Conservation (phyloP, 2,888 invertebrate species). For the Mythimna impura region DNA sequence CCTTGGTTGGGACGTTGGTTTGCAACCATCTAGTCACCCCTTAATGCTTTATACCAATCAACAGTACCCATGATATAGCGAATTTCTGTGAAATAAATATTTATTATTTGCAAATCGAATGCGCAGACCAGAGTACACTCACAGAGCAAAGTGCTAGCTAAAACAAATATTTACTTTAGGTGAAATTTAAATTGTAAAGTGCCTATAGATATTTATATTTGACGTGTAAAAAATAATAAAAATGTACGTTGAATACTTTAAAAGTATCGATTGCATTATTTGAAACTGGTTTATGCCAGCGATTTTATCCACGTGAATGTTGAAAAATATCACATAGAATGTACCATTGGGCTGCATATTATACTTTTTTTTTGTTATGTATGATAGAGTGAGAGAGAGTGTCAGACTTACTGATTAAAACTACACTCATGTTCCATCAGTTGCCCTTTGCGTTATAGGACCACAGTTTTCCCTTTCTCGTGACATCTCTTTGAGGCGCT, state of each 20-base stretch:
- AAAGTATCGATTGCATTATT: conserved; percentile 1
- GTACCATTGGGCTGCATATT: too few relatives aligned
- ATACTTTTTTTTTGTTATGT: too few relatives aligned
- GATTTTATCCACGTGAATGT: not conserved
- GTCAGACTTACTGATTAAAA: too few relatives aligned
- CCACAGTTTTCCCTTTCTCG: too few relatives aligned
- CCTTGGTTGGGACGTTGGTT: too few relatives aligned
- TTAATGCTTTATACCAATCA: conserved; percentile 17
- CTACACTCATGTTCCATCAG: too few relatives aligned
- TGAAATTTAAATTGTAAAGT: conserved; percentile 13
- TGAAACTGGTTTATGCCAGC: not conserved
- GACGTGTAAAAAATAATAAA: conserved; percentile 14
- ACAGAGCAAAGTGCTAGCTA: conserved; percentile 25
- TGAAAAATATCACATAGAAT: not conserved
- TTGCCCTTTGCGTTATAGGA: too few relatives aligned
- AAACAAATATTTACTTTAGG: conserved; percentile 46
- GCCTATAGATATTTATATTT: conserved; percentile 4
- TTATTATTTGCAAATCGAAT: conserved; percentile 21
- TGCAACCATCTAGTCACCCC: too few relatives aligned
- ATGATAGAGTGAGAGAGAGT: too few relatives aligned
- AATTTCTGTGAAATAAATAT: conserved; percentile 29
- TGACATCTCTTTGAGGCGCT: too few relatives aligned
- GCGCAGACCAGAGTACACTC: conserved; percentile 22
- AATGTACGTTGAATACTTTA: not conserved
- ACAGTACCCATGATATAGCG: not conserved